phyloP scores from a whole-genome alignment of 2,113 vertebrate species.

The Phylloscopus whistleri region DNA sequence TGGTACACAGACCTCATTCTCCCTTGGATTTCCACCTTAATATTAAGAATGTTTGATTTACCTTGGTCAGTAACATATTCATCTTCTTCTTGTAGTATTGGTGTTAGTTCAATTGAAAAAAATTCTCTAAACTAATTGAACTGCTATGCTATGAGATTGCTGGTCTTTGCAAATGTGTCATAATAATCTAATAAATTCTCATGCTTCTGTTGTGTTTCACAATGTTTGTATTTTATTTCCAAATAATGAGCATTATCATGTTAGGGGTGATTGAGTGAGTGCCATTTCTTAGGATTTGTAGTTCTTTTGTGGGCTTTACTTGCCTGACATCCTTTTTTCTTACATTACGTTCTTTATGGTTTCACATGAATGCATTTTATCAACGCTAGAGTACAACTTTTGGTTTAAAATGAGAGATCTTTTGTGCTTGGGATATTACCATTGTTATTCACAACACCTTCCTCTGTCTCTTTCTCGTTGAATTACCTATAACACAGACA shows the following conservation, averaged over 20 bases:
- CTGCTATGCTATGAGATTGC: background rate
- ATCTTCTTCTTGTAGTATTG: background rate
- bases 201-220: background rate
- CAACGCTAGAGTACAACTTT: background rate
- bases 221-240: background rate
- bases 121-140: background rate
- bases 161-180: background rate
- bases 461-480: background rate
- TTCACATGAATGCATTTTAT: background rate
- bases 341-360: background rate
- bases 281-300: background rate
- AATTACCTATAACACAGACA: background rate
- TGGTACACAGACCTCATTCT: background rate
- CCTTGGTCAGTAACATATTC: background rate
- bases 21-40: background rate
- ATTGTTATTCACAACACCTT: background rate
- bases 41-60: background rate
- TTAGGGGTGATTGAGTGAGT: background rate
- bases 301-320: background rate
- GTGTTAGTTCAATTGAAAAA: background rate
- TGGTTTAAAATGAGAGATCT: background rate
- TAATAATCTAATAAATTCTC: background rate
- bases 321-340: background rate
- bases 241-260: background rate
- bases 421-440: background rate